These are phyloP conservation scores for Dryocosmus kuriphilus DNA, from an alignment of 2,888 invertebrate species.

Conservation along the genomic window DNA sequence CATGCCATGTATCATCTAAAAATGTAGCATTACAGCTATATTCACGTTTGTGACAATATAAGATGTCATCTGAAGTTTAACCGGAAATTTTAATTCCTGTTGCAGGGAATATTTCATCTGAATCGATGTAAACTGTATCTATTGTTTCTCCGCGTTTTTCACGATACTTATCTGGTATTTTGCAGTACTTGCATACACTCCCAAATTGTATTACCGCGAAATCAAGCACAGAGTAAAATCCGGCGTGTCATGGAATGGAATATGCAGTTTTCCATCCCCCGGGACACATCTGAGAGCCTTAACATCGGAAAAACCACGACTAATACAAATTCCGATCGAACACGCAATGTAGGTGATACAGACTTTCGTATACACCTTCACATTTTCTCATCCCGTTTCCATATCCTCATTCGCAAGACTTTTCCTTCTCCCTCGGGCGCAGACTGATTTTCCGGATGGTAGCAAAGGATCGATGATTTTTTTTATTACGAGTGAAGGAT, in stretches of 20 bases:
- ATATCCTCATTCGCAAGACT: slow-evolving; percentile 20
- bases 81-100: no score
- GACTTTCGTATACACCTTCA: not conserved
- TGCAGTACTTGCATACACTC: no score
- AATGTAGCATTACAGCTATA: no score
- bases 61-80: no score
- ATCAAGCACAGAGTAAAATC: slow-evolving; percentile 1
- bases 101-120: no score
- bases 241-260: slow-evolving; percentile 14
- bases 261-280: slow-evolving; percentile 13
- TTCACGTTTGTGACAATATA: no score
- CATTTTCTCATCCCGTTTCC: slow-evolving; percentile 18
- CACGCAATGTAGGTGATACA: not conserved
- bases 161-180: no score
- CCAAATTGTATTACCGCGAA: no score
- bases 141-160: no score
- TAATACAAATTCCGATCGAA: slow-evolving; percentile 12
- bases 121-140: no score
- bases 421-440: not conserved
- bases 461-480: slow-evolving; percentile 27
- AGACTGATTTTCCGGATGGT: slow-evolving; percentile 27
- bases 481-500: not conserved
- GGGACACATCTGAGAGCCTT: slow-evolving; percentile 17
- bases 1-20: not conserved
- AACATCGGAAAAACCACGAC: slow-evolving; percentile 5